Evolutionary conservation across 2,113 vertebrate species (phyloP).

Genomic region (Ptychochromis oligacanthus): DNA sequence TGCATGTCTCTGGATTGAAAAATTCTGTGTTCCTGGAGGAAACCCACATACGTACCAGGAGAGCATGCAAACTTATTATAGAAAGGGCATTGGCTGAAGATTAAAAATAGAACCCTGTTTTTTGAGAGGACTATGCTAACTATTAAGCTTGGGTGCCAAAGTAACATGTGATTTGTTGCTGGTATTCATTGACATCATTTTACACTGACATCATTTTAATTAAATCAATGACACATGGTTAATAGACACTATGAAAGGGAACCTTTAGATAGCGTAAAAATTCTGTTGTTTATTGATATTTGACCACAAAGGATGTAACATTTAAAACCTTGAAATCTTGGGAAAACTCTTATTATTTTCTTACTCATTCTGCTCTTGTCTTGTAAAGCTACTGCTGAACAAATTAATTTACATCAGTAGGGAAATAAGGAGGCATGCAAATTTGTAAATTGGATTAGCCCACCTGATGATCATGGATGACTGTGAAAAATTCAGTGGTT

Average conservation of each 20-base stretch:
- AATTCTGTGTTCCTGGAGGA: conserved; percentile 9
- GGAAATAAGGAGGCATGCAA: conserved; percentile 45
- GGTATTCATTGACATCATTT: background rate
- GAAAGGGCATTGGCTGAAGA: conserved; percentile 21
- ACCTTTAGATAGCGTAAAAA: background rate
- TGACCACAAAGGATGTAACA: background rate
- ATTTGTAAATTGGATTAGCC: conserved; percentile 41
- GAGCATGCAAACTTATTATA: conserved; percentile 30
- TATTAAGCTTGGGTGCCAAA: conserved; percentile 1
- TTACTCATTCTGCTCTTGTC: conserved; percentile 11
- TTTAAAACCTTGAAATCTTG: background rate
- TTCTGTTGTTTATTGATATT: background rate
- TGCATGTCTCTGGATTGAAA: conserved; percentile 21
- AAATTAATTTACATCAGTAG: conserved; percentile 45
- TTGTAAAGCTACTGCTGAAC: conserved; percentile 8
- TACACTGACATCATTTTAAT: background rate
- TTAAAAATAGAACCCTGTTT: conserved; percentile 24
- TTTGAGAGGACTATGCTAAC: background rate
- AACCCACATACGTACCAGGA: conserved; percentile 17
- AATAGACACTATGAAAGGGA: background rate
- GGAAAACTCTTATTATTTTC: background rate
- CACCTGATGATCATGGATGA: conserved; percentile 33
- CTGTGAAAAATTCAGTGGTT: conserved; percentile 19
- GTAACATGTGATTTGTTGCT: background rate
- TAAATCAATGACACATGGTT: background rate